These are phyloP conservation scores for Beris chalybata DNA, from an alignment of 2,888 invertebrate species.

Conservation along the genomic window DNA sequence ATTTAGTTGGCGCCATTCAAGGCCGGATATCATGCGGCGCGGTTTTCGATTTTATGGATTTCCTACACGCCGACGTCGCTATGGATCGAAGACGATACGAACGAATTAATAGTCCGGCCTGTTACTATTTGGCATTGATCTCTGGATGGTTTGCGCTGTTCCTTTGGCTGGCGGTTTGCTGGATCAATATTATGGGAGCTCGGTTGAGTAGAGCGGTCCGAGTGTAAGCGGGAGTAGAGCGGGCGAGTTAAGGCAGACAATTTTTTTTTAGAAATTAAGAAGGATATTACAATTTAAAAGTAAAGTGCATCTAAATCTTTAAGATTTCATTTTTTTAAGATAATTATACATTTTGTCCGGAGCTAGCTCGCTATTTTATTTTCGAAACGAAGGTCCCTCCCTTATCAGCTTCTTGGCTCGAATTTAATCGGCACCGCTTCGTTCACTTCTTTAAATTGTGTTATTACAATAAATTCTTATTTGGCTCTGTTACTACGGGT, in stretches of 20 bases:
- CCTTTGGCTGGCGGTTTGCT: conserved; percentile 57
- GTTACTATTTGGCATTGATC: conserved; percentile 67
- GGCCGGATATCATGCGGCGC: conserved; percentile 70
- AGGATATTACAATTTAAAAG: no score
- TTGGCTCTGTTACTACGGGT: no score
- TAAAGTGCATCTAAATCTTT: no score
- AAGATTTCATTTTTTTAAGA: no score
- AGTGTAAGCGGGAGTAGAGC: conserved; percentile 44
- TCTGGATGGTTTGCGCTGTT: conserved; percentile 65
- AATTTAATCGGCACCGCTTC: no score
- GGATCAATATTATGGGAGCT: conserved; percentile 61
- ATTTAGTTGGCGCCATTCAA: conserved; percentile 54
- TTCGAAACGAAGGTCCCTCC: no score
- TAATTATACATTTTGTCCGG: no score
- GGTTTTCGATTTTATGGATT: conserved; percentile 83
- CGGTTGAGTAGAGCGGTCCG: conserved; percentile 48
- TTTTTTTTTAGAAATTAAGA: no score
- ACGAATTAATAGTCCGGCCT: conserved; percentile 72
- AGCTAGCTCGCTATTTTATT: no score
- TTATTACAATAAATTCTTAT: no score
- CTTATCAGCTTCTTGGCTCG: no score
- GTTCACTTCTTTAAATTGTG: no score
- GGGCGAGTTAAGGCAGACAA: neutral
- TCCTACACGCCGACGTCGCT: conserved; percentile 68
- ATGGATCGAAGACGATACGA: conserved; percentile 62